Conservation (phyloP, 2,113 vertebrate species). For the Pithys albifrons region DNA sequence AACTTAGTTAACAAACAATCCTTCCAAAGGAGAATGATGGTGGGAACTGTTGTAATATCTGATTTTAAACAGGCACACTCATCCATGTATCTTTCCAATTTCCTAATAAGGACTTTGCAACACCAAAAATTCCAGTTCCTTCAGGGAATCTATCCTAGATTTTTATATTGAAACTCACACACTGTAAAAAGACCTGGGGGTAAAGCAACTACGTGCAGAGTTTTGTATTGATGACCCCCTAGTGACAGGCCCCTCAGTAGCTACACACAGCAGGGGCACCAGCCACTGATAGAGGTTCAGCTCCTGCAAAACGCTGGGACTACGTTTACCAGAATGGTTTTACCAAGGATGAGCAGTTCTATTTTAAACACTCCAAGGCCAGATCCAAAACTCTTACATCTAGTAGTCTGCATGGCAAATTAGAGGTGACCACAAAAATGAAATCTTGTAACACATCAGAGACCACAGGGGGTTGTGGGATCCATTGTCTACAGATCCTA, state of each 20-base stretch:
- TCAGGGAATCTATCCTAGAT: constrained; percentile 38
- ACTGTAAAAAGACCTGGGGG: constrained; percentile 34
- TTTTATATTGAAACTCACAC: not conserved
- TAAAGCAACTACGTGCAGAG: not conserved
- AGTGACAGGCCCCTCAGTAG: not conserved
- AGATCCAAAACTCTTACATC: not conserved
- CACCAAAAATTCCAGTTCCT: constrained; percentile 64
- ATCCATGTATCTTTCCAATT: constrained; percentile 47
- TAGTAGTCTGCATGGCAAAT: not conserved
- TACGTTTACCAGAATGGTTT: not conserved
- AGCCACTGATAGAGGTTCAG: not conserved
- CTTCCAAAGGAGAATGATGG: constrained; percentile 32
- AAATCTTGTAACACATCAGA: not conserved
- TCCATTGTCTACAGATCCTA: constrained; percentile 20
- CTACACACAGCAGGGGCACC: not conserved
- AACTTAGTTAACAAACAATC: constrained; percentile 19
- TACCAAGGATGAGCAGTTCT: not conserved
- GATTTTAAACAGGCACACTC: constrained; percentile 66
- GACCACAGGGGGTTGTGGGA: not conserved
- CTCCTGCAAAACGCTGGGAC: not conserved
- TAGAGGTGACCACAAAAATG: constrained; percentile 9
- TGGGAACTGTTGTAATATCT: constrained; percentile 56
- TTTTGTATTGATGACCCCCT: not conserved
- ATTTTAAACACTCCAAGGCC: constrained; percentile 4
- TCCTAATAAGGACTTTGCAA: constrained; percentile 68